Conservation (phyloP, 2,797 vertebrate genomes). For the Rhyacichthys aspro region DNA sequence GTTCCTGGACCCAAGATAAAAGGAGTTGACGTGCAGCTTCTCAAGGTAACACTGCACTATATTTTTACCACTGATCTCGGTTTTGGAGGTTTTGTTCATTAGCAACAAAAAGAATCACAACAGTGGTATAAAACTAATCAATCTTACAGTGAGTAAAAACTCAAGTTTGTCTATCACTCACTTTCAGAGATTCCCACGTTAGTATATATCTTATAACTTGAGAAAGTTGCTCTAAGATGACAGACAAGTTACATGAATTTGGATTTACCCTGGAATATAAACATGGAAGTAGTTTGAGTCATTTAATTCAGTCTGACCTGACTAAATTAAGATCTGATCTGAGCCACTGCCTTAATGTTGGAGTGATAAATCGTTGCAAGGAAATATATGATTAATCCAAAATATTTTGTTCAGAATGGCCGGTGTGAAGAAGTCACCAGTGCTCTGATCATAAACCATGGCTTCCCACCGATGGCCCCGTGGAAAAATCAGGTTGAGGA, state of each 20-base stretch:
- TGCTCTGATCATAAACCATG: slow-evolving; percentile 78
- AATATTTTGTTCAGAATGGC: slow-evolving; percentile 75
- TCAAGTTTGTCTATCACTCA: too few species aligned
- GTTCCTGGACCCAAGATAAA: slow-evolving; percentile 93
- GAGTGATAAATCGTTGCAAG: too few species aligned
- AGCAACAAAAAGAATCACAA: too few species aligned
- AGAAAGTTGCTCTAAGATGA: too few species aligned
- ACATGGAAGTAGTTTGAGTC: too few species aligned
- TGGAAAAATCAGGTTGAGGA: slow-evolving; percentile 84
- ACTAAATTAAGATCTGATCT: too few species aligned
- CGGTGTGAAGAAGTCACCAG: slow-evolving; percentile 83
- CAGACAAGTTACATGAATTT: not conserved
- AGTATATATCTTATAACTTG: too few species aligned
- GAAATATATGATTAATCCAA: not conserved
- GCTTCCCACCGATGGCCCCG: slow-evolving; percentile 78
- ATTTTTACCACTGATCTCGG: not conserved
- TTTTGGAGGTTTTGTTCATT: slow-evolving; percentile 2
- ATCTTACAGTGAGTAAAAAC: too few species aligned
- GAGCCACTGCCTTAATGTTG: too few species aligned
- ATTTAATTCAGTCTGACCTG: too few species aligned
- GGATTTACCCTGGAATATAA: not conserved
- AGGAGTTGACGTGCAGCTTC: slow-evolving; percentile 86
- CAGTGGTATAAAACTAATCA: too few species aligned
- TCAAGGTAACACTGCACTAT: slow-evolving; percentile 81
- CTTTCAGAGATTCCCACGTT: too few species aligned